Conservation (phyloP, 2,797 vertebrate genomes). For the Diglossa cyanea region DNA sequence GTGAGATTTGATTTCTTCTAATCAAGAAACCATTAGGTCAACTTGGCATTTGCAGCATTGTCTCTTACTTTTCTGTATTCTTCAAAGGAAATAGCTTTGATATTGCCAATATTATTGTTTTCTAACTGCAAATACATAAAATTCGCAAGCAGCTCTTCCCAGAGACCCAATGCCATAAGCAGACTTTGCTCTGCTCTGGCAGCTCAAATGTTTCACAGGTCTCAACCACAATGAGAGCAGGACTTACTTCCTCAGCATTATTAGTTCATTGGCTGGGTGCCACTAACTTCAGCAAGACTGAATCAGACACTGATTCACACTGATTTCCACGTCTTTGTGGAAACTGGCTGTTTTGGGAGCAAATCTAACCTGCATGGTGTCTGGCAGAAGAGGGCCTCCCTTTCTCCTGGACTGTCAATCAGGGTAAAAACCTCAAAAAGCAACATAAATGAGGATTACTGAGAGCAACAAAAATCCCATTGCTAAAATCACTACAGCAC, state of each 20-base stretch:
- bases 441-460: background rate
- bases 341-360: background rate
- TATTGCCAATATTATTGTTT: background rate
- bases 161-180: background rate
- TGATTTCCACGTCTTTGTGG: background rate
- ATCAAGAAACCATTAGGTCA: background rate
- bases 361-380: background rate
- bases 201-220: background rate
- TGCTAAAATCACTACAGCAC: background rate
- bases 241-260: background rate
- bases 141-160: background rate
- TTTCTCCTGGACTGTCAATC: background rate
- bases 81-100: background rate
- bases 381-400: background rate
- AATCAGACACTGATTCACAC: background rate
- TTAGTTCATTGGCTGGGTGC: background rate
- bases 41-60: background rate
- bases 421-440: background rate
- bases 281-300: background rate
- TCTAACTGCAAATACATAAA: background rate
- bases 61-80: background rate
- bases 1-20: background rate
- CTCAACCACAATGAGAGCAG: background rate
- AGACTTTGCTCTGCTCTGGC: background rate
- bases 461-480: background rate